Evolutionary conservation across 2,113 vertebrate species (phyloP), one percentile per base, ranked within the genome.

Genomic region (rat (Rattus norvegicus)): DNA sequence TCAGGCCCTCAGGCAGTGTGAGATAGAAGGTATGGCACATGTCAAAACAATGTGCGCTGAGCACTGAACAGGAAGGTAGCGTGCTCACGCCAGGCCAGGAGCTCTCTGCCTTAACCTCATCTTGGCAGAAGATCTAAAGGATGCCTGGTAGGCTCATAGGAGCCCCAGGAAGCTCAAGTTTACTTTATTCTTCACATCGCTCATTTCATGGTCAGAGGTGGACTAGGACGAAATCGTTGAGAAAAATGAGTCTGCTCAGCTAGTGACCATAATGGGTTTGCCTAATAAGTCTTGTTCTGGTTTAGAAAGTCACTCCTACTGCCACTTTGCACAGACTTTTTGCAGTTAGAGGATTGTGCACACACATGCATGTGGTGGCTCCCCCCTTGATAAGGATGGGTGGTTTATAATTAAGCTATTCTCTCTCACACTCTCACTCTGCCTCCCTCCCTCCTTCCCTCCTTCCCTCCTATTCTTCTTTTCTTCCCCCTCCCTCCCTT

Each of bases 101-200:
- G n/a, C 26, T 63, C 94, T 92, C 63, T 10, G 59, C 73, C 75
- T 63, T 75, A n/a, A 70, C 43, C 56, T 47, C 1, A 0, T 67
- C 90, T 96, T 96, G 97, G 93, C 97, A 96, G 49, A 54, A 97
- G 90, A 95, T 96, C 90, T 94, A 70, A 96, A 90, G 67, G 75
- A 80, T 67, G 70, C 73, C 19, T 85, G 43, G 73, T 76, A 43
- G 88, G 47, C 49, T 0, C 13, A 59, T 86, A 47, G 7, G 69
- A 94, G 75, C 16, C 90, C 69, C 56, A 73, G 94, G 93, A 95
- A 94, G 72, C 47, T 43, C 61, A 63, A 19, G 14, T 69, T 92
- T 39, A 73, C 75, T 88, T 70, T n/a, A 76, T 81, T 84, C 76
- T 86, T 54, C 49, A 30, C 13, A 14, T n/a, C 39, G 9, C 36